Percentiles rank a stretch among this genome's conserved stretches.
Conservation (phyloP, 1,140 invertebrate genomes). For the Anoplolepis gracilipes region DNA sequence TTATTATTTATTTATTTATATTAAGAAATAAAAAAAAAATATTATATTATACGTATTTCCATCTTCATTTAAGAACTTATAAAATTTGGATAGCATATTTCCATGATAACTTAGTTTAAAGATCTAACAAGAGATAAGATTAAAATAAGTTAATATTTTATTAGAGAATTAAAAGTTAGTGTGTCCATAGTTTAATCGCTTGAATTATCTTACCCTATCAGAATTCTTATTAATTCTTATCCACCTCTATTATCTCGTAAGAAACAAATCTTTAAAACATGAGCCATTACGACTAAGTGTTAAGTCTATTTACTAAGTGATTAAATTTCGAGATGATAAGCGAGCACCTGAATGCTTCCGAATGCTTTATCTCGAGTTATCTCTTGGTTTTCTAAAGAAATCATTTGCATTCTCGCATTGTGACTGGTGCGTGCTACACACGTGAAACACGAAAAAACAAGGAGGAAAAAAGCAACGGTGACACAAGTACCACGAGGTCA, state of each 20-base stretch:
- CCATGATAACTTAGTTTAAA: not conserved
- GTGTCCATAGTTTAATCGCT: not conserved
- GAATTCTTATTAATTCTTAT: not conserved
- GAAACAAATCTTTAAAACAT: not conserved
- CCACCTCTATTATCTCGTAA: not conserved
- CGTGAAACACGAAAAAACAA: too few relatives aligned
- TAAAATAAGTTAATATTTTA: not conserved
- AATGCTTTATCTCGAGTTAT: not conserved
- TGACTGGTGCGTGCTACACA: slow-evolving; percentile 46
- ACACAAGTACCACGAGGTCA: not conserved
- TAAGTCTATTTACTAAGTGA: not conserved
- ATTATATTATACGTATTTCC: not conserved
- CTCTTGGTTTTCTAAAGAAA: not conserved
- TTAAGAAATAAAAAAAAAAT: not conserved
- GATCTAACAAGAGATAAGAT: not conserved
- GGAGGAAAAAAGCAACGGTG: not conserved
- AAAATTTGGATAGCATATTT: not conserved
- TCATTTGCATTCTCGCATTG: not conserved
- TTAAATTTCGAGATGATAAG: not conserved
- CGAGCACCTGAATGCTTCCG: not conserved
- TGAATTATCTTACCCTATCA: not conserved
- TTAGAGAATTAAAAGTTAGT: not conserved
- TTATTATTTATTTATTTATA: too few relatives aligned
- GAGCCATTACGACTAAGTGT: not conserved
- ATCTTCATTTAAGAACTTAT: not conserved